Conservation (phyloP, 2,888 invertebrate species). For the Listrodromus nycthemerus region DNA sequence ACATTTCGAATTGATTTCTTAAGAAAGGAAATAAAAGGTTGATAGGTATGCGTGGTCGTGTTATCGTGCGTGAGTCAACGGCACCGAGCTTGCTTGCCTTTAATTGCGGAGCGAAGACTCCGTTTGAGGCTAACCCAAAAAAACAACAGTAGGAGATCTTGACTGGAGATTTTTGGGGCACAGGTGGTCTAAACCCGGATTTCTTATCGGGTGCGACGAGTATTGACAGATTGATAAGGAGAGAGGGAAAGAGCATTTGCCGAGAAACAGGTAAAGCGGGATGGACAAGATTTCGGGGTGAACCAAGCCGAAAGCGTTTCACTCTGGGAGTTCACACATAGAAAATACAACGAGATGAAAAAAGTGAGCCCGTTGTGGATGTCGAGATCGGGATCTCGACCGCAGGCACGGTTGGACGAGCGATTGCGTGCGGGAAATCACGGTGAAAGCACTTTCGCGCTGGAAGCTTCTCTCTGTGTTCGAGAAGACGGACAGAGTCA, state of each 20-base stretch:
- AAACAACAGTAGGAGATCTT: constrained; percentile 54
- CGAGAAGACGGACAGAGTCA: constrained; percentile 25
- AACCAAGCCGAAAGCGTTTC: constrained; percentile 20
- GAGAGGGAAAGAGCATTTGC: neutral
- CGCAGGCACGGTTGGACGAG: constrained; percentile 44
- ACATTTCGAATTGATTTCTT: constrained; percentile 3
- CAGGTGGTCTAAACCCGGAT: constrained; percentile 13
- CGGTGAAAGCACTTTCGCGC: constrained; percentile 79
- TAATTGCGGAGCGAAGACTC: neutral
- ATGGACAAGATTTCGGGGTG: neutral
- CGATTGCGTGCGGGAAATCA: constrained; percentile 73
- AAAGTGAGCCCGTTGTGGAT: neutral
- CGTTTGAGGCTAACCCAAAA: constrained; percentile 46
- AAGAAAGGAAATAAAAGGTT: constrained; percentile 13
- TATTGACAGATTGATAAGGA: constrained; percentile 14
- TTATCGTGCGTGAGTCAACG: constrained; percentile 43
- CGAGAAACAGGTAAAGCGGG: neutral
- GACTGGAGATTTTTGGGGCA: constrained; percentile 19
- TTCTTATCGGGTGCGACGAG: constrained; percentile 29
- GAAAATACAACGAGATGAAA: neutral
- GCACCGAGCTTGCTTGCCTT: constrained; percentile 4
- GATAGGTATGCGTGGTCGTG: neutral
- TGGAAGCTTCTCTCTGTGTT: constrained; percentile 40
- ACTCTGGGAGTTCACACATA: neutral
- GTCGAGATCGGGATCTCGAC: constrained; percentile 30